Conservation (phyloP, 1,140 invertebrate genomes). For the Phortica variegata region DNA sequence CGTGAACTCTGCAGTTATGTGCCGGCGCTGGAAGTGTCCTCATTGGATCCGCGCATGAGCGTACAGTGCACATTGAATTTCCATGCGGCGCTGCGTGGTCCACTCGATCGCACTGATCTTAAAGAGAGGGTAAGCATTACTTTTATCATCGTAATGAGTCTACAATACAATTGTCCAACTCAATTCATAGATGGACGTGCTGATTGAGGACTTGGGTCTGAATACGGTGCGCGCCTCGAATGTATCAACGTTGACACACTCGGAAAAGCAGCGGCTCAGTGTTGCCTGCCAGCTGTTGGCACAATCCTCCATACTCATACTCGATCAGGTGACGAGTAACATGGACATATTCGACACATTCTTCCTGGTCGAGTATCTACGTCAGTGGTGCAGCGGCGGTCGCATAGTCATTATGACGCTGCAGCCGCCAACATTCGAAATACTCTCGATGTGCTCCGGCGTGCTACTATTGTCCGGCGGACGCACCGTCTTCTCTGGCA, state of each 20-base stretch:
- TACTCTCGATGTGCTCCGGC: conserved; percentile 87
- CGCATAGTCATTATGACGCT: conserved; percentile 88
- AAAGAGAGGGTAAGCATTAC: conserved; percentile 61
- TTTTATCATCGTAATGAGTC: conserved; percentile 36
- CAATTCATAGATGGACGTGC: conserved; percentile 71
- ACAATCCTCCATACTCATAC: conserved; percentile 77
- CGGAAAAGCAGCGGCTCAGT: conserved; percentile 80
- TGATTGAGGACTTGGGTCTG: conserved; percentile 87
- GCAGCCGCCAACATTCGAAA: conserved; percentile 93
- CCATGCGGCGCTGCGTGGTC: conserved; percentile 71
- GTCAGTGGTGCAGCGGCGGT: conserved; percentile 86
- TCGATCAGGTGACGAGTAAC: conserved; percentile 87
- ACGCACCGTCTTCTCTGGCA: conserved; percentile 86
- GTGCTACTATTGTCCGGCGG: conserved; percentile 86
- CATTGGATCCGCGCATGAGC: conserved; percentile 70
- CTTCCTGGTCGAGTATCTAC: conserved; percentile 89
- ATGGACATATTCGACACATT: conserved; percentile 97
- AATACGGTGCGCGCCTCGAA: conserved; percentile 79
- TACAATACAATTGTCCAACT: too few species aligned
- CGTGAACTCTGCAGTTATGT: conserved; percentile 60
- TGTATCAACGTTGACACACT: conserved; percentile 77
- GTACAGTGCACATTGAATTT: conserved; percentile 80
- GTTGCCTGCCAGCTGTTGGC: conserved; percentile 85
- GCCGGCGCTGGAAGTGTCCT: conserved; percentile 46
- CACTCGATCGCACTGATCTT: conserved; percentile 64